Evolutionary conservation across 2,797 vertebrate species (phyloP).

Genomic region (Arrhamphus sclerolepis): DNA sequence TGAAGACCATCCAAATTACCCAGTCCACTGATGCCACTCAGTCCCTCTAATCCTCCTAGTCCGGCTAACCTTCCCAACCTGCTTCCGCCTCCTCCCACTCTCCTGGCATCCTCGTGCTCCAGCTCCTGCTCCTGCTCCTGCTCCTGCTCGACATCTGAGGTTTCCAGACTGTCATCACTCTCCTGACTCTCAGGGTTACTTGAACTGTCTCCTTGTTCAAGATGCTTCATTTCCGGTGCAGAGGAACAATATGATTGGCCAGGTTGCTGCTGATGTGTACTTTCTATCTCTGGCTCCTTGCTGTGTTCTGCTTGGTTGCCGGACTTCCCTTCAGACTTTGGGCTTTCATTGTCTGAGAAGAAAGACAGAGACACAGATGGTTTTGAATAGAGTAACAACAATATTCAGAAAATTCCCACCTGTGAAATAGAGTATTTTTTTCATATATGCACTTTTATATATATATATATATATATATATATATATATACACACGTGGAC

Average conservation of each 20-base stretch:
- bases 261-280: constrained; percentile 87
- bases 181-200: constrained; percentile 97
- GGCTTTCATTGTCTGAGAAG: constrained; percentile 90
- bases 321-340: constrained; percentile 90
- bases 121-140: constrained; percentile 50
- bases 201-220: constrained; percentile 94
- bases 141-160: constrained; percentile 88
- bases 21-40: constrained; percentile 81
- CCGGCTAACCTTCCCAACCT: constrained; percentile 68
- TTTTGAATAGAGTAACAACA: neutral
- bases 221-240: constrained; percentile 92
- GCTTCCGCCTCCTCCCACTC: constrained; percentile 76
- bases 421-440: too few relatives aligned
- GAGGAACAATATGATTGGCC: constrained; percentile 82
- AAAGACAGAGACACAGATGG: constrained; percentile 2
- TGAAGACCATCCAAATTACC: constrained; percentile 89
- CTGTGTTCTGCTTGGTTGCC: constrained; percentile 91
- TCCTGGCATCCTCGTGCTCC: constrained; percentile 84
- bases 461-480: too few relatives aligned
- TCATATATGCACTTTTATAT: too few relatives aligned
- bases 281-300: constrained; percentile 90
- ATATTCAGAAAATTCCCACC: too few relatives aligned
- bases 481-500: too few relatives aligned
- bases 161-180: constrained; percentile 95
- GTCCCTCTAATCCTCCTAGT: constrained; percentile 82